phyloP scores from a whole-genome alignment of 2,113 vertebrate species.

The Sphyrna mokarran region DNA sequence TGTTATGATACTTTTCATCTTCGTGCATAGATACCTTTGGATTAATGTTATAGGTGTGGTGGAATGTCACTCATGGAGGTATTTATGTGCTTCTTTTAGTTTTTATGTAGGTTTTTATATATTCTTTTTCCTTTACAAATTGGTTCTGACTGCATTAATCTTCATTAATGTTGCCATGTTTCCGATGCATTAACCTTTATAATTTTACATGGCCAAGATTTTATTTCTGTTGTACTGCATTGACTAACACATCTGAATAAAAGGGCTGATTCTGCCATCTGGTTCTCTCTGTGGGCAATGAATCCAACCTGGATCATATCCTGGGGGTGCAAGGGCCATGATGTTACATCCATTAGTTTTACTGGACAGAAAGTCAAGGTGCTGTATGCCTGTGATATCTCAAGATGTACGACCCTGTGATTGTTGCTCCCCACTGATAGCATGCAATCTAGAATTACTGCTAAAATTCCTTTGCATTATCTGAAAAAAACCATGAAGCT shows the following conservation, averaged over 20 bases:
- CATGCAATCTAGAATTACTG: neutral
- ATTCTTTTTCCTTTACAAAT: neutral
- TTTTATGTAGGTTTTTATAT: neutral
- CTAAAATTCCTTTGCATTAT: neutral
- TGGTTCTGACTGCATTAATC: neutral
- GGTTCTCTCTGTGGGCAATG: neutral
- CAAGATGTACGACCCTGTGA: neutral
- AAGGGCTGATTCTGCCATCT: neutral
- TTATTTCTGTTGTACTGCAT: neutral
- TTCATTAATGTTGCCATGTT: neutral
- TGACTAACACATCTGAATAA: neutral
- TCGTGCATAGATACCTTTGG: neutral
- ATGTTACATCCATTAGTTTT: conserved; percentile 6
- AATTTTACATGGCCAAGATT: neutral
- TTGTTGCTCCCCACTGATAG: neutral
- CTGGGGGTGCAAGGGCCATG: neutral
- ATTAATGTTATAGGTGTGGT: neutral
- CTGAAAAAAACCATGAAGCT: neutral
- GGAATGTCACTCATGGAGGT: neutral
- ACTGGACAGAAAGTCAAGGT: neutral
- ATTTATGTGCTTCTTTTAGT: neutral
- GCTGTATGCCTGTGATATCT: neutral
- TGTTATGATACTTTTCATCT: neutral
- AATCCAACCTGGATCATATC: neutral
- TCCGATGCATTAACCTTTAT: neutral